A percentile compares a stretch with the other conserved stretches of the same genome.
These are phyloP conservation scores for Metacarcinus magister DNA, from an alignment of 2,888 invertebrate species.

Conservation along the genomic window DNA sequence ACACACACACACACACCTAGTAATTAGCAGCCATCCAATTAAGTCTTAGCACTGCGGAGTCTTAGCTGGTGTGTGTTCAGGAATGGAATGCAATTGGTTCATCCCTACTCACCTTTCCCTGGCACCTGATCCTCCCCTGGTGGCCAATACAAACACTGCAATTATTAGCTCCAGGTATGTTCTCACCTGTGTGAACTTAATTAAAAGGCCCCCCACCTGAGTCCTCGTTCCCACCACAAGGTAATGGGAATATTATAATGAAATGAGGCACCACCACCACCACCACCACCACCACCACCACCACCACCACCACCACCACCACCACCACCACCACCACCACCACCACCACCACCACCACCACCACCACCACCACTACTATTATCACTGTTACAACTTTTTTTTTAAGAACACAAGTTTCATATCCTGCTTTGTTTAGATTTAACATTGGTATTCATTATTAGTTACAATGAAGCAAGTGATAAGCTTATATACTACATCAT, in stretches of 20 bases:
- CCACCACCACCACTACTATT: not conserved
- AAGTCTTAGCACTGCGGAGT: not conserved
- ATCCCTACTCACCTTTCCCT: not conserved
- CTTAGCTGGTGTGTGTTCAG: not conserved
- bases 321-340: not conserved
- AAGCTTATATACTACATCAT: too few relatives aligned
- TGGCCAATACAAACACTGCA: not conserved
- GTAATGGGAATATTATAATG: not conserved
- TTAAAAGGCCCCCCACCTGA: not conserved
- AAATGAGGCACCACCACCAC: not conserved
- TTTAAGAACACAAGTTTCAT: too few relatives aligned
- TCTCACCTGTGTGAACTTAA: not conserved
- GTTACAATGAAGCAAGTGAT: too few relatives aligned
- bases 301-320: not conserved
- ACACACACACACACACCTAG: slow-evolving; percentile 36
- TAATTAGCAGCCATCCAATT: not conserved
- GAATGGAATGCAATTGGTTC: not conserved
- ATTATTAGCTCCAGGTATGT: slow-evolving; percentile 6
- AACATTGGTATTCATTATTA: too few relatives aligned
- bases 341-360: not conserved
- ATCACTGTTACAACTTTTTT: not conserved
- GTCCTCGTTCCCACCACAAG: not conserved
- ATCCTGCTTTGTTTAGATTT: too few relatives aligned
- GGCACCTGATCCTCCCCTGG: not conserved
- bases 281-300: not conserved